Base-by-base conservation (phyloP, 2,113 vertebrate genomes). In the Pycnonotus jocosus region DNA sequence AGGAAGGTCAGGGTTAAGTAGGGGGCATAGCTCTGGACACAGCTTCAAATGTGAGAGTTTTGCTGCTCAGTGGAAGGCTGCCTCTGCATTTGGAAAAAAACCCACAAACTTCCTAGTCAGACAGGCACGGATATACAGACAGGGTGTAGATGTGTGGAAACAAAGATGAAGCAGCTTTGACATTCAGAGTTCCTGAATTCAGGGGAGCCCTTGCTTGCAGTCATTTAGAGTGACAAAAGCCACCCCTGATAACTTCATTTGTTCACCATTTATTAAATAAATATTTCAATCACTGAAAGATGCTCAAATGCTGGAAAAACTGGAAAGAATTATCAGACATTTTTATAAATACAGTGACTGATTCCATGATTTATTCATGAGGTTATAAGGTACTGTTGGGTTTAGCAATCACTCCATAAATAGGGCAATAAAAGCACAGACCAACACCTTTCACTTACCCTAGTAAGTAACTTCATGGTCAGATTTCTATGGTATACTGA, bases 361-460 rank as follows among this genome's bases (percentile, higher is more conserved):
- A 95, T 92, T 95, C 62, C 93, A 96, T 98, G 96, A 97, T 96
- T 97, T 97, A 98, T 98, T 98, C 96, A 97, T 97, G 86, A 97
- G 93, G 79, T 97, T 97, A 97, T 96, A 97, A 97, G 96, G 93
- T 96, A 98, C 97, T 95, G 73, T 97, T 97, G 79, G 88, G 92
- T 93, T 97, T 97, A 96, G 88, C 92, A 97, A 97, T 98, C 79
- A 83, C 95, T 96, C 85, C 92, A 97, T 96, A 97, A 98, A 97
- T 97, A 97, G 96, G 96, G 97, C 92, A 97, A 98, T 98, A 98
- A 98, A 98, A 98, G 98, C 97, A 98, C 93, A 98, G 97, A 97
- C 95, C 97, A 97, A 96, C 94, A 97, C 93, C 94, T 96, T 96
- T 96, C 84, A 96, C 86, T 95, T 83, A 96, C 54, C 72, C 80